Conservation (phyloP, 2,888 invertebrate species). For the Aphidius colemani region DNA sequence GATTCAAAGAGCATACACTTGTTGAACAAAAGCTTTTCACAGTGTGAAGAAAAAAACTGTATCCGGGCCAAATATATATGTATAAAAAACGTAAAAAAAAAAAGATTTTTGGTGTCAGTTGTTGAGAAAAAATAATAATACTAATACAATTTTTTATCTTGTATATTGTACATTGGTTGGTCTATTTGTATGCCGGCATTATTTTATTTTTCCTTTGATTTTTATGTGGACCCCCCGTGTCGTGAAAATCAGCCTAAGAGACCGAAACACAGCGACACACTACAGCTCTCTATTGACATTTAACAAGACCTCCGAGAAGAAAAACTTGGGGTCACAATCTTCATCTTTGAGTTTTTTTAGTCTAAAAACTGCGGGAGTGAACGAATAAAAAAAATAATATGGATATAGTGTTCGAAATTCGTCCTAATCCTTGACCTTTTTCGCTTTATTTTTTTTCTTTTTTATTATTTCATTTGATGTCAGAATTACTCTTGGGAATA, state of each 20-base stretch:
- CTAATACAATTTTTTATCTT: too few relatives aligned
- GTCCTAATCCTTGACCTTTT: slow-evolving; percentile 46
- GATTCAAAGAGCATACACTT: slow-evolving; percentile 37
- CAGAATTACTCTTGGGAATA: slow-evolving; percentile 33
- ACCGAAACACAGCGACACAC: slow-evolving; percentile 33
- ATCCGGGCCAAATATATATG: too few relatives aligned
- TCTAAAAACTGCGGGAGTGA: slow-evolving; percentile 9
- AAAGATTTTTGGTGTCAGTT: too few relatives aligned
- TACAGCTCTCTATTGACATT: slow-evolving; percentile 16
- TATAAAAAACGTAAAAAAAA: too few relatives aligned
- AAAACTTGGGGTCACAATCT: neutral
- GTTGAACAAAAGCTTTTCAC: slow-evolving; percentile 37
- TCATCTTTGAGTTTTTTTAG: slow-evolving; percentile 5
- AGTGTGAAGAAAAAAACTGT: neutral
- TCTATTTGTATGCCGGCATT: neutral
- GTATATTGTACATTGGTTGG: too few relatives aligned
- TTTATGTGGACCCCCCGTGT: slow-evolving; percentile 36
- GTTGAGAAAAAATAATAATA: too few relatives aligned
- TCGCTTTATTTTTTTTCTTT: slow-evolving; percentile 26
- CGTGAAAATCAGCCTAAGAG: slow-evolving; percentile 34
- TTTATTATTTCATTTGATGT: neutral
- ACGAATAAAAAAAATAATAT: neutral
- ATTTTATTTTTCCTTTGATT: slow-evolving; percentile 3
- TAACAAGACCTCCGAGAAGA: slow-evolving; percentile 8
- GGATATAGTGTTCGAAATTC: slow-evolving; percentile 39